phyloP scores from a whole-genome alignment of 2,888 invertebrate genomes.

The Dioctria rufipes region DNA sequence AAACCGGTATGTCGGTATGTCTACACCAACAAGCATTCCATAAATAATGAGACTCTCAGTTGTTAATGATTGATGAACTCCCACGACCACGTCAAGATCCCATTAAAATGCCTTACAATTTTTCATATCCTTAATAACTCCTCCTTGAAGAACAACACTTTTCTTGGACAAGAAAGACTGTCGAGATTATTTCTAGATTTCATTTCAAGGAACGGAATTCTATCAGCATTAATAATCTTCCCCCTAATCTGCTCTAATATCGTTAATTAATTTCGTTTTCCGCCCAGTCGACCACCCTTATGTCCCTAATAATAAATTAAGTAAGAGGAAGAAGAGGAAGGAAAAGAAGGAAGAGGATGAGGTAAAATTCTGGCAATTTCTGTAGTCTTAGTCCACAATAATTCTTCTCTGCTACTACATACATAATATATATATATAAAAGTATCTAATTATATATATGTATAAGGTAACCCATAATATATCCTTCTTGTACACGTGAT shows the following conservation, averaged over 20 bases:
- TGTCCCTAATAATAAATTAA: conserved; percentile 47
- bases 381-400: background rate
- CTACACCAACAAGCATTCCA: background rate
- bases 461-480: conserved; percentile 31
- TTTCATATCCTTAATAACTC: conserved; percentile 42
- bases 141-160: conserved; percentile 35
- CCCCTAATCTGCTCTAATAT: conserved; percentile 53
- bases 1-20: no score
- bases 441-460: no score
- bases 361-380: conserved; percentile 37
- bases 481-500: conserved; percentile 41
- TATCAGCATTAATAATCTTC: conserved; percentile 54
- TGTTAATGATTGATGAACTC: conserved; percentile 36
- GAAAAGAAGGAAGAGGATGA: conserved; percentile 24
- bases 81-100: conserved; percentile 16
- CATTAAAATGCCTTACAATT: conserved; percentile 44
- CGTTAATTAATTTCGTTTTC: conserved; percentile 55
- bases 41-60: background rate
- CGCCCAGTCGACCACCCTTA: conserved; percentile 49
- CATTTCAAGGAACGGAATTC: conserved; percentile 24
- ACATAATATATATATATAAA: no score
- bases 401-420: conserved; percentile 2
- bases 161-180: conserved; percentile 18
- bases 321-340: no score
- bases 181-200: conserved; percentile 29